Conservation (phyloP, 1,140 invertebrate species). For the Thaumatotibia leucotreta region DNA sequence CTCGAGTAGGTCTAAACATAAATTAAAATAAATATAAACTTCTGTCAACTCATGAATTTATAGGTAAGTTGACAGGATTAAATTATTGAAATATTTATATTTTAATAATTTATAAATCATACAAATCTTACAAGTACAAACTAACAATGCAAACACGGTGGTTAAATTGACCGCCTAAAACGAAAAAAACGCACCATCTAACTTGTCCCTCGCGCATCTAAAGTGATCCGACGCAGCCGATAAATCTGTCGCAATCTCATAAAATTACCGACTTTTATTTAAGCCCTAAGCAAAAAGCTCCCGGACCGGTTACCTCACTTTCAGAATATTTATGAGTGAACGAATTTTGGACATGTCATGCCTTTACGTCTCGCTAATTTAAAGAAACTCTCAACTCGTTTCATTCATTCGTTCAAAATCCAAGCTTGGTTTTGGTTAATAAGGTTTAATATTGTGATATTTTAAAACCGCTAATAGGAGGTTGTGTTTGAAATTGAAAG, state of each 20-base stretch:
- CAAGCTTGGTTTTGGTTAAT: neutral
- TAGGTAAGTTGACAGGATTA: no score
- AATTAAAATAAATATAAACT: no score
- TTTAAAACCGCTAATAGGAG: neutral
- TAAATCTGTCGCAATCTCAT: conserved; percentile 11
- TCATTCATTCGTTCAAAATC: neutral
- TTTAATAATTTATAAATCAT: no score
- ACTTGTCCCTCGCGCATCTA: neutral
- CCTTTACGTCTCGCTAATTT: neutral
- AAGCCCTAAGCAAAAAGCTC: conserved; percentile 3
- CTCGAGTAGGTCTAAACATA: no score
- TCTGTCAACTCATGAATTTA: no score
- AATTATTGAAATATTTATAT: no score
- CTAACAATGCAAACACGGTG: no score
- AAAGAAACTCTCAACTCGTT: neutral
- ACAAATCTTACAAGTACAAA: no score
- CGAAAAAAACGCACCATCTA: neutral
- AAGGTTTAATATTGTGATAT: neutral
- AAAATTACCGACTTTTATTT: conserved; percentile 4
- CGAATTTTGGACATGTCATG: neutral
- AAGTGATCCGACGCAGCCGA: neutral
- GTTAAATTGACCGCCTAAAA: no score
- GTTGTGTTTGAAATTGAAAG: neutral
- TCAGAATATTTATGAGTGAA: conserved; percentile 8
- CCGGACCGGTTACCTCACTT: conserved; percentile 4